Percentiles rank a stretch among this genome's conserved stretches.
phyloP scores from a whole-genome alignment of 2,113 vertebrate genomes.

The Rhabdomys dilectus region DNA sequence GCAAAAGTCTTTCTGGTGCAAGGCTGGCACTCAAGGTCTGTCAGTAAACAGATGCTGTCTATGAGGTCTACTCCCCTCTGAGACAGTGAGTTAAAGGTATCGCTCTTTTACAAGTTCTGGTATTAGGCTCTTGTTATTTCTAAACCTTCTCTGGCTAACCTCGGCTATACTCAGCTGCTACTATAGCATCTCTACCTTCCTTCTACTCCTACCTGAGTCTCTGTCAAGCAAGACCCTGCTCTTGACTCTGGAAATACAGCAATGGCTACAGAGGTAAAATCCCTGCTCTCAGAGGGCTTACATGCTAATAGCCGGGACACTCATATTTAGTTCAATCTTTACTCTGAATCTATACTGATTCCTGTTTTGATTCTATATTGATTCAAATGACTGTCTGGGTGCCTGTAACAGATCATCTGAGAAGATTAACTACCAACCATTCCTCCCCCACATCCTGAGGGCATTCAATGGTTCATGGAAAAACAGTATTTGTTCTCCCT shows the following conservation, averaged over 20 bases:
- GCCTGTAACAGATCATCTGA: neutral
- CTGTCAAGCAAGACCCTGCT: neutral
- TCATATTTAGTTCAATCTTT: neutral
- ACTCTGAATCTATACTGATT: neutral
- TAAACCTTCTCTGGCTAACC: neutral
- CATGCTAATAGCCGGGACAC: neutral
- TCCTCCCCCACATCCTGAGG: neutral
- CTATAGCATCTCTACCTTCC: neutral
- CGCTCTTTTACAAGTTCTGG: neutral
- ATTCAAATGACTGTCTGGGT: neutral
- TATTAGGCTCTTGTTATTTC: neutral
- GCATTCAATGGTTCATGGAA: neutral
- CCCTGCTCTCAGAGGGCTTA: neutral
- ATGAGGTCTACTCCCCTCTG: neutral
- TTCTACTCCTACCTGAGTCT: neutral
- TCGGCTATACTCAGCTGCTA: neutral
- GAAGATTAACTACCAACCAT: neutral
- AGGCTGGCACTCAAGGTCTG: neutral
- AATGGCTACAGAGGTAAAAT: neutral
- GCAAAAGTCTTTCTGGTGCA: neutral
- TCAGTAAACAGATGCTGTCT: neutral
- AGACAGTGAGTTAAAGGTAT: neutral
- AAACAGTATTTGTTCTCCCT: neutral
- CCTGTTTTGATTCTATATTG: neutral
- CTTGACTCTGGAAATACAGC: neutral